Base-by-base conservation (phyloP, 2,888 invertebrate species). In the Agrotis segetum region DNA sequence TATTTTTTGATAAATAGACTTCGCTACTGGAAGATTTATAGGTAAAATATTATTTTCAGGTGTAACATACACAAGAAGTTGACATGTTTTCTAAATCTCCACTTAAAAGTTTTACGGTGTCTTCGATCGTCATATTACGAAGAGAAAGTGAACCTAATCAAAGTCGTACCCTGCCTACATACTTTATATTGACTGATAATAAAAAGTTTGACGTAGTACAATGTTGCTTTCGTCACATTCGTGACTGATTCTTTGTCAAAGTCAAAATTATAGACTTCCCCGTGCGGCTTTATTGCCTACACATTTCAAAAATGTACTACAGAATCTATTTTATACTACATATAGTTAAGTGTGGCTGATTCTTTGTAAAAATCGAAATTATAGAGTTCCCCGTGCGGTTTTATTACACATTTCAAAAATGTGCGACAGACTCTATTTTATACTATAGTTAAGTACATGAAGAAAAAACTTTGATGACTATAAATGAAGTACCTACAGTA, bases 41-140 rank as follows among this genome's bases (percentile, higher is more conserved):
- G 50, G 16, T 17, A 47, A 34, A 6, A 34, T 7, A 34, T 49
- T 55, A 55, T 49, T 49, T 74, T n/a, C 44, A 55, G 17, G 19
- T 55, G 11, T 56, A 67, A 34, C 29, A n/a, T 44, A 50, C 9
- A 16, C 14, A 40, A 40, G 6, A 68, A 72, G 56, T 72, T 72
- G 17, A 19, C 68, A 68, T 58, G 58, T 46, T 14, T 68, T 58
- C 17, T n/a, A 24, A 58, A 52, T 49, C 46, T 50, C 56, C 40
- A 17, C 24, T 50, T 40, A 58, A 55, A 72, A 73, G 68, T 72
- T 75, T 68, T 76, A 24, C 50, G 21, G 40, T 13, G 24, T 34
- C 17, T 49, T 50, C 34, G 14, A 34, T 67, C 16, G 13, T 67
- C 17, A 40, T 50, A 24, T 50, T 46, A 68, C 19, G 19, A 2